phyloP scores from a whole-genome alignment of 1,140 invertebrate species.

The Listronotus oregonensis region DNA sequence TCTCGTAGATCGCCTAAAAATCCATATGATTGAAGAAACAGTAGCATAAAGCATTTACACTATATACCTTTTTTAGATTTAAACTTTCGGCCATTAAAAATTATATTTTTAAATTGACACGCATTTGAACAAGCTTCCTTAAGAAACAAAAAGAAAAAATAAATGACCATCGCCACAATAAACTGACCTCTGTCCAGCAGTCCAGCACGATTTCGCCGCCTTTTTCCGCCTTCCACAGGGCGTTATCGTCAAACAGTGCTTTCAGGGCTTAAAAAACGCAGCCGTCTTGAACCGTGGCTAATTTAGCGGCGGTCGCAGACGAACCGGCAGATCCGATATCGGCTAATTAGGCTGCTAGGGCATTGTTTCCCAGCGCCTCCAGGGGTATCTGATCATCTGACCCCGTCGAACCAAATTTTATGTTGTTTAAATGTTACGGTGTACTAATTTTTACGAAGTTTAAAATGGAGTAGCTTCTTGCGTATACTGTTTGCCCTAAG shows the following conservation, averaged over 20 bases:
- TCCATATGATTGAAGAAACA: too few relatives aligned
- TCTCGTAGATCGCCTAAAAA: too few relatives aligned
- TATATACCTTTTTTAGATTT: too few relatives aligned
- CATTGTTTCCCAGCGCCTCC: slow-evolving; percentile 32
- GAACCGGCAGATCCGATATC: slow-evolving; percentile 27
- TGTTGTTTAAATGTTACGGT: too few relatives aligned
- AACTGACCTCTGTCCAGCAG: slow-evolving; percentile 28
- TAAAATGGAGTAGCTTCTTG: too few relatives aligned
- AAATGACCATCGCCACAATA: slow-evolving; percentile 7
- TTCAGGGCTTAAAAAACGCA: slow-evolving; percentile 23
- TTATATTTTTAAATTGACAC: too few relatives aligned
- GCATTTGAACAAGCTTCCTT: too few relatives aligned
- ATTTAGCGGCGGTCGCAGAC: slow-evolving; percentile 27
- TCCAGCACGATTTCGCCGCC: slow-evolving; percentile 23
- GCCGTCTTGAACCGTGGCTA: slow-evolving; percentile 24
- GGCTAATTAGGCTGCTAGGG: slow-evolving; percentile 31
- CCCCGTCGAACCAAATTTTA: slow-evolving; percentile 2
- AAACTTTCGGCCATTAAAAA: too few relatives aligned
- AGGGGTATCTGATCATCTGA: slow-evolving; percentile 24
- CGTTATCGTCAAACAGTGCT: slow-evolving; percentile 17
- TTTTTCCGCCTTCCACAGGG: slow-evolving; percentile 29
- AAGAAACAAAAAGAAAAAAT: too few relatives aligned
- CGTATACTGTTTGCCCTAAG: too few relatives aligned
- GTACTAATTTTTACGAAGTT: too few relatives aligned
- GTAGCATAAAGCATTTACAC: too few relatives aligned